phyloP scores from a whole-genome alignment of 2,113 vertebrate genomes.

The Lates calcarifer region DNA sequence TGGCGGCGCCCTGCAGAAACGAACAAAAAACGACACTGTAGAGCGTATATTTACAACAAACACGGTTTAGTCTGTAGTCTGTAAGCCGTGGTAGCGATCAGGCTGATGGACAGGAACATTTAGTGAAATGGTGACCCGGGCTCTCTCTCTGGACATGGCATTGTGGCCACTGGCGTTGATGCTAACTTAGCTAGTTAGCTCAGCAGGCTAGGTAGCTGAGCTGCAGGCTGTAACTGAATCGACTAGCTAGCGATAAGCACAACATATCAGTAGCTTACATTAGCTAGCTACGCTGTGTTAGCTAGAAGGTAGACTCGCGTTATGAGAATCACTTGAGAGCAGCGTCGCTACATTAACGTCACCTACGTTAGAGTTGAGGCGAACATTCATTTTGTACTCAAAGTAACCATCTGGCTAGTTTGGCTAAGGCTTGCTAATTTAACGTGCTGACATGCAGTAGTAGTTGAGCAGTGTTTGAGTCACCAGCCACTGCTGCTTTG shows the following conservation, averaged over 20 bases:
- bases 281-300: constrained; percentile 34
- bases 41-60: neutral
- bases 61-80: neutral
- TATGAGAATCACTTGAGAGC: neutral
- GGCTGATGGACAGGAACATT: neutral
- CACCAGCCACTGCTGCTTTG: constrained; percentile 7
- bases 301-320: constrained; percentile 4
- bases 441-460: constrained; percentile 42
- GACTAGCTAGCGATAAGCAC: constrained; percentile 18
- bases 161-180: constrained; percentile 52
- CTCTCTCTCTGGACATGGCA: constrained; percentile 47
- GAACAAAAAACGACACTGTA: constrained; percentile 32
- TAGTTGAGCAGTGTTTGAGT: constrained; percentile 13
- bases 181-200: constrained; percentile 74
- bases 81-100: neutral
- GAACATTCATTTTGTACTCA: neutral
- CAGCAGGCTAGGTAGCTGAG: constrained; percentile 41
- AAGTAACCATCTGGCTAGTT: neutral
- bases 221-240: constrained; percentile 22
- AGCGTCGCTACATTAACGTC: neutral
- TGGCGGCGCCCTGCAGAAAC: constrained; percentile 52
- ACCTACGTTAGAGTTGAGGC: neutral
- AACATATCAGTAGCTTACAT: constrained; percentile 7
- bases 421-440: neutral
- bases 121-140: constrained; percentile 21